These are phyloP conservation scores for Pholis gunnellus DNA, from an alignment of 2,113 vertebrate species.

Conservation along the genomic window DNA sequence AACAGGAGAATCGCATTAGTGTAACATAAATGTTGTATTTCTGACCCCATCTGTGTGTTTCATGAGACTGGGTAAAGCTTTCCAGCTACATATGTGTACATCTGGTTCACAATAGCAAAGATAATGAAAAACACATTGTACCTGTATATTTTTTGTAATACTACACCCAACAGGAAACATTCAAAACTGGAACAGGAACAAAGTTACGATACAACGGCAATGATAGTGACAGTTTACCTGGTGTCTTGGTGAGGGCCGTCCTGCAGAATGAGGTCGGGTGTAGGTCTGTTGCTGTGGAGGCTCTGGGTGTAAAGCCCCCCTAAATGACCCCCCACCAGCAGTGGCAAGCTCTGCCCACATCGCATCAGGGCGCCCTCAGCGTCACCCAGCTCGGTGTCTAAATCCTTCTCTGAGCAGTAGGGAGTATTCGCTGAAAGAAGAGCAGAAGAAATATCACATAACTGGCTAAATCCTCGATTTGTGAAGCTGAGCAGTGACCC, in stretches of 20 bases:
- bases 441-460: conserved; percentile 7
- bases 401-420: conserved; percentile 87
- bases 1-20: conserved; percentile 50
- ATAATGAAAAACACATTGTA: conserved; percentile 58
- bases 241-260: conserved; percentile 80
- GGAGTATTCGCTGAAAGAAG: conserved; percentile 83
- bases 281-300: conserved; percentile 82
- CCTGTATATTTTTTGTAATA: conserved; percentile 53
- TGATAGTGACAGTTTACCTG: conserved; percentile 80
- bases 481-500: conserved; percentile 6
- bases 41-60: conserved; percentile 36
- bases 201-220: conserved; percentile 3
- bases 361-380: conserved; percentile 81
- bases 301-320: conserved; percentile 81
- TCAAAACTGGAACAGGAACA: conserved; percentile 30
- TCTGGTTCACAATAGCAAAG: conserved; percentile 44
- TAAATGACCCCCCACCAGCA: conserved; percentile 80
- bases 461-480: not conserved
- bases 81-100: conserved; percentile 26
- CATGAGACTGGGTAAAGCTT: conserved; percentile 35
- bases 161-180: conserved; percentile 39
- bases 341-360: conserved; percentile 83
- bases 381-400: conserved; percentile 79
- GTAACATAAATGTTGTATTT: conserved; percentile 59
- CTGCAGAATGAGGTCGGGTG: conserved; percentile 81